Conservation (phyloP, 2,113 vertebrate genomes). For the Rynchops niger region DNA sequence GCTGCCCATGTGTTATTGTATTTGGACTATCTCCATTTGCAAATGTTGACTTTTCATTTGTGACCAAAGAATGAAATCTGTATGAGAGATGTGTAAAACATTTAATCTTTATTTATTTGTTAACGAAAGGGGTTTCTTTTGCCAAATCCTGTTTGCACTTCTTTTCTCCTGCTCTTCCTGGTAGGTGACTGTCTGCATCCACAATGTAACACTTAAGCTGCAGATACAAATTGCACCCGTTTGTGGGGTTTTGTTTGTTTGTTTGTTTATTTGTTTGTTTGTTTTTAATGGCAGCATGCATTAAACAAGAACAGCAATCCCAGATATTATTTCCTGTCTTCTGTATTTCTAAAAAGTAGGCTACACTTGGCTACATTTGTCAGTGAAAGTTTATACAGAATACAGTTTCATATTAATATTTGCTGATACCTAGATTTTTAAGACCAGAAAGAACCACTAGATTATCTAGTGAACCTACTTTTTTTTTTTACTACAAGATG, state of each 20-base stretch:
- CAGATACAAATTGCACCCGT: background rate
- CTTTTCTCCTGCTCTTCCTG: constrained; percentile 7
- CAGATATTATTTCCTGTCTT: background rate
- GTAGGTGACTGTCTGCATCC: constrained; percentile 57
- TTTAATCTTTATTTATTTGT: constrained; percentile 74
- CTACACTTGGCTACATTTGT: background rate
- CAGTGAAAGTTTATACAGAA: background rate
- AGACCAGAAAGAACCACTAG: background rate
- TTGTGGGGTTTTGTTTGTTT: background rate
- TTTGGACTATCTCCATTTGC: constrained; percentile 69
- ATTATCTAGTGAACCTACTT: background rate
- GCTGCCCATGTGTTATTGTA: constrained; percentile 43
- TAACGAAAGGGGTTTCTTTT: constrained; percentile 37
- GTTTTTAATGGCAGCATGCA: background rate
- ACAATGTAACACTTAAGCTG: background rate
- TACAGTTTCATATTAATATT: background rate
- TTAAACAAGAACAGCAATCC: background rate
- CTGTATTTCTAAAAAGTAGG: background rate
- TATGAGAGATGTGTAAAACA: constrained; percentile 60
- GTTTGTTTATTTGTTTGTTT: background rate
- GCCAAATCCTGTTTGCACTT: constrained; percentile 50
- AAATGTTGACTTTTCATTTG: constrained; percentile 75
- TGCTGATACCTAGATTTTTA: background rate
- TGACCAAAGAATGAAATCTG: constrained; percentile 61
- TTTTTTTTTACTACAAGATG: background rate